Evolutionary conservation across 2,797 vertebrate species (phyloP), one percentile per base, ranked within the genome.

Genomic region (Hypotaenidia philippensis): DNA sequence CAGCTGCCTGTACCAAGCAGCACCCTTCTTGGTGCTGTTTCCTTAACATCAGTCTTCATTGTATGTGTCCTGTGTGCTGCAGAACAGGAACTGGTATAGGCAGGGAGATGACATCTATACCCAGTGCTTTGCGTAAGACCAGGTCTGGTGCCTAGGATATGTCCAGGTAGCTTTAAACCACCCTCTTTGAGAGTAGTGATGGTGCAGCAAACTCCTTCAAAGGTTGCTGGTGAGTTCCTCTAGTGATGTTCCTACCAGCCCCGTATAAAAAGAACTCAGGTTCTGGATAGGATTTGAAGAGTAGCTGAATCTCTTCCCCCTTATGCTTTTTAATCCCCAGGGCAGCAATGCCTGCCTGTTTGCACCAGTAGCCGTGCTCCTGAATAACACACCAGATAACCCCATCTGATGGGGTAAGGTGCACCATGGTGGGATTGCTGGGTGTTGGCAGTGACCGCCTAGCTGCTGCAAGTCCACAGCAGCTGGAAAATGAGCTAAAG

Each of bases 251-350:
- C 21, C 36, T 32, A 57, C 22, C 25, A 69, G 19, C 14, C n/a
- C 32, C 17, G 2, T 11, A 27, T n/a, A 29, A 41, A 70, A 65
- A 68, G n/a, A 10, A 22, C 65, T 13, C 4, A 6, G 5, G 6
- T 76, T 81, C 55, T 50, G 22, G 16, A 3, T 50, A 5, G 32
- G 12, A 27, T 72, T 55, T 0, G 0, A 31, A 14, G 14, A 34
- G 36, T 6, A 59, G 34, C 25, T 63, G 50, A 41, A 36, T 90
- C 21, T 75, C 13, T 68, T 72, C 9, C 25, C 2, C 4, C 8
- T 10, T 31, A 50, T 3, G 7, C 3, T 4, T 63, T 59, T 57
- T 32, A 55, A n/a, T 61, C 15, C 18, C 12, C n/a, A 32, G 25
- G 41, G 9, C 64, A 69, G 7, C 11, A 36, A 3, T 9, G 9